phyloP scores from a whole-genome alignment of 2,888 invertebrate species.

The Chirona hameri region DNA sequence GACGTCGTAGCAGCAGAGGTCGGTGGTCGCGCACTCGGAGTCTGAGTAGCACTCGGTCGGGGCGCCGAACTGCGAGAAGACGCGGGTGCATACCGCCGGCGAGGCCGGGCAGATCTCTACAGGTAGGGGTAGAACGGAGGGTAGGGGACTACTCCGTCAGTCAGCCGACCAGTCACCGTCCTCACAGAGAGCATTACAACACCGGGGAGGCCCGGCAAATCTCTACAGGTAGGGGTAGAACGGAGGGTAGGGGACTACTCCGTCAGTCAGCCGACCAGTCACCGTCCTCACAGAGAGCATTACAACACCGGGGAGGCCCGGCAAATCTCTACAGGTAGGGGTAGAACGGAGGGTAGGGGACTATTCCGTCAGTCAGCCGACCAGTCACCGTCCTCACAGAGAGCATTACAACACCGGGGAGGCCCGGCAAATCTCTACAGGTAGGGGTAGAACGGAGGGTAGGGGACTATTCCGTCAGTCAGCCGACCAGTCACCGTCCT shows the following conservation, averaged over 20 bases:
- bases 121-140: no score
- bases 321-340: no score
- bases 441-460: no score
- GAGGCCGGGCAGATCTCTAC: no score
- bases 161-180: neutral
- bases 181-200: neutral
- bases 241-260: neutral
- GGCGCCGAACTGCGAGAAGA: neutral
- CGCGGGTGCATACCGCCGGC: neutral
- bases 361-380: neutral
- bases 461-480: neutral
- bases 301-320: neutral
- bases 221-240: no score
- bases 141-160: neutral
- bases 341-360: neutral
- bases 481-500: neutral
- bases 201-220: no score
- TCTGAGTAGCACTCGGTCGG: constrained; percentile 22
- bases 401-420: neutral
- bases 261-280: neutral
- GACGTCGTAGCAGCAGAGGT: constrained; percentile 9
- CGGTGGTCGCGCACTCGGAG: neutral
- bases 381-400: neutral
- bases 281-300: no score
- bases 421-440: no score